Conservation (phyloP, 2,797 vertebrate species). For the Muscicapa comitata region DNA sequence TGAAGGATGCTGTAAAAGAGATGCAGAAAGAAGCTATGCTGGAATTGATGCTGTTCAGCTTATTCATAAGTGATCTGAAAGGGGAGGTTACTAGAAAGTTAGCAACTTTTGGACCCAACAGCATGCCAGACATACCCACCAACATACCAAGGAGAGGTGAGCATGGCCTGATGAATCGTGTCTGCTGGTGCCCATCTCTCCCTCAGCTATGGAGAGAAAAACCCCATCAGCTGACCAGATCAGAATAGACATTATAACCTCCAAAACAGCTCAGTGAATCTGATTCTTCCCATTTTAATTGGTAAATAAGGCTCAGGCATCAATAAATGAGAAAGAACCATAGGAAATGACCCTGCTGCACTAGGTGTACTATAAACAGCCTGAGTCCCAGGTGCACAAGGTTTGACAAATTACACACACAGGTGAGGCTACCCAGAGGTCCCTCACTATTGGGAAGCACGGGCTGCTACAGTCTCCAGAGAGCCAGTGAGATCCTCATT, state of each 20-base stretch:
- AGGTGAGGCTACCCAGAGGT: neutral
- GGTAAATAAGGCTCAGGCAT: neutral
- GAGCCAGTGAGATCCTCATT: neutral
- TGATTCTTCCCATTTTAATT: neutral
- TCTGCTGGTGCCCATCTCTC: neutral
- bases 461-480: neutral
- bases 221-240: neutral
- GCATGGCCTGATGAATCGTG: neutral
- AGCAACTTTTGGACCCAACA: neutral
- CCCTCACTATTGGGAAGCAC: accelerated
- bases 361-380: neutral
- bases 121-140: neutral
- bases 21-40: neutral
- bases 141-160: neutral
- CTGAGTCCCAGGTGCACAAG: neutral
- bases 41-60: neutral
- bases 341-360: neutral
- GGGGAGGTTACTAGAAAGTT: neutral
- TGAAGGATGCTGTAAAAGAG: neutral
- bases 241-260: neutral
- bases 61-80: neutral
- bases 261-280: neutral
- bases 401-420: neutral
- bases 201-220: neutral
- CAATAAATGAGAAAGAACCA: neutral